Conservation (phyloP, 2,888 invertebrate genomes). For the Drosophila demipolita region DNA sequence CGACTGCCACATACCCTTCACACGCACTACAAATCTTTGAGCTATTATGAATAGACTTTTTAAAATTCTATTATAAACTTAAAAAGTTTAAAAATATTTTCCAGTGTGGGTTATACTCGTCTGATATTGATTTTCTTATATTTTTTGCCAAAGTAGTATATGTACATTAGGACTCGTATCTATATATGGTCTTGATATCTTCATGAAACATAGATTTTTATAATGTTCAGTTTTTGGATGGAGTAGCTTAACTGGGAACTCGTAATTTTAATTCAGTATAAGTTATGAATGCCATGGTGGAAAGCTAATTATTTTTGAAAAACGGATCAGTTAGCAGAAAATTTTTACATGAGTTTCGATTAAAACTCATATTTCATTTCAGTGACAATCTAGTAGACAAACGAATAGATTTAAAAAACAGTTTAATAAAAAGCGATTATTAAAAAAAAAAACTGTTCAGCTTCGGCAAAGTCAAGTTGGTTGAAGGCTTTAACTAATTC, state of each 20-base stretch:
- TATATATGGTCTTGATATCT: too few species aligned
- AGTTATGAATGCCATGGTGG: not conserved
- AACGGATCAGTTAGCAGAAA: not conserved
- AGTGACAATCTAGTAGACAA: not conserved
- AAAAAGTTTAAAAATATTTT: too few species aligned
- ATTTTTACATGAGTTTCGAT: not conserved
- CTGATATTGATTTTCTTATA: too few species aligned
- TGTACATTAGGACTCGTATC: too few species aligned
- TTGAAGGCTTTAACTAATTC: not conserved
- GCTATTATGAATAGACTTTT: too few species aligned
- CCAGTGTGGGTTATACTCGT: too few species aligned
- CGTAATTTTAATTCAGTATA: fast-evolving
- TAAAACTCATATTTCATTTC: not conserved
- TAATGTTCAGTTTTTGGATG: not conserved
- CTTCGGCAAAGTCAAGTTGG: not conserved
- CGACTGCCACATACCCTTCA: not conserved
- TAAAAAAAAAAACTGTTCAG: not conserved
- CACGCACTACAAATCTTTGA: not conserved
- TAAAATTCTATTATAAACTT: too few species aligned
- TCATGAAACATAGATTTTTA: too few species aligned
- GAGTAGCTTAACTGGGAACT: not conserved
- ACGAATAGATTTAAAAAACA: not conserved
- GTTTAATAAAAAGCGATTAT: not conserved
- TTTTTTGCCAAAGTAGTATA: too few species aligned
- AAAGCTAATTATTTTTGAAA: not conserved